A percentile compares a stretch with the other conserved stretches of the same genome.
Conservation (phyloP, 2,113 vertebrate species). For the Dasyornis broadbenti region DNA sequence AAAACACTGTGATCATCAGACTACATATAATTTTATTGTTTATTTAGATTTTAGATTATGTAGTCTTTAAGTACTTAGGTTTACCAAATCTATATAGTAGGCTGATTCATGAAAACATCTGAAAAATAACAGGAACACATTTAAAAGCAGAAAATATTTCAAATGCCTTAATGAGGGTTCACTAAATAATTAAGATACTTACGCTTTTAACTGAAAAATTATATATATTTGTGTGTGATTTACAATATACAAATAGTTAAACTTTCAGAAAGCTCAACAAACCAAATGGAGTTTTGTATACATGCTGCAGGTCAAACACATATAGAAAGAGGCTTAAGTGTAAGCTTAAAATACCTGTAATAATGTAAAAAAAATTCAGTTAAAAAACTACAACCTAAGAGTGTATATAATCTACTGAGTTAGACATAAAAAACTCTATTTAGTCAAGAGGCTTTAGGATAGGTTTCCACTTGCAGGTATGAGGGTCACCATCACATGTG, state of each 20-base stretch:
- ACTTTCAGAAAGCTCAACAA: not conserved
- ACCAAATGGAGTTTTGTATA: not conserved
- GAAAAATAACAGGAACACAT: not conserved
- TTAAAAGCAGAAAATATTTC: not conserved
- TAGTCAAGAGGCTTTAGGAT: not conserved
- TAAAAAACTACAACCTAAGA: not conserved
- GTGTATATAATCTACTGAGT: not conserved
- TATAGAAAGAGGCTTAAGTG: not conserved
- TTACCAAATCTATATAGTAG: not conserved
- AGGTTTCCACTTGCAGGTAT: not conserved
- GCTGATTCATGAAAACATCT: not conserved
- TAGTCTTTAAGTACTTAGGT: not conserved
- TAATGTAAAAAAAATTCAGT: not conserved
- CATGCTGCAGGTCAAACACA: not conserved
- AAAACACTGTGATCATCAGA: not conserved
- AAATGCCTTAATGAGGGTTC: not conserved
- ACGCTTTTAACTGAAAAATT: not conserved
- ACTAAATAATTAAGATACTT: not conserved
- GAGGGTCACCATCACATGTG: not conserved
- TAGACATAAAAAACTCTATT: not conserved
- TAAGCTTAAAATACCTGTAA: not conserved
- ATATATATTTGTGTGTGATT: not conserved
- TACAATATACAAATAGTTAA: not conserved
- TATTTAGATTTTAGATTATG: not conserved
- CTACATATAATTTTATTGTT: not conserved